These are phyloP conservation scores for Pteruthius melanotis DNA, from an alignment of 2,113 vertebrate species.

Conservation along the genomic window DNA sequence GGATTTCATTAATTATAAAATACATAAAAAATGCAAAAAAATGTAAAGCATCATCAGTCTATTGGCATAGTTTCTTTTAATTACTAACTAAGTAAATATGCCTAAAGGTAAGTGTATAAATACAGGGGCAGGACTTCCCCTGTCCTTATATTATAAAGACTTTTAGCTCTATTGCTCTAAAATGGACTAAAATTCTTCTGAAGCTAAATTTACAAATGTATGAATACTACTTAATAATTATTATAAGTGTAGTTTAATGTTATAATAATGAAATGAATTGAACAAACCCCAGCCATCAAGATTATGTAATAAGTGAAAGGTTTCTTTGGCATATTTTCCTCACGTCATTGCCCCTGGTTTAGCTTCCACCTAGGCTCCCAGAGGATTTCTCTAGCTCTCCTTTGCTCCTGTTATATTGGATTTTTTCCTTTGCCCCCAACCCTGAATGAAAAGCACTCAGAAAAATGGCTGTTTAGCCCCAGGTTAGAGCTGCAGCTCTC, in stretches of 20 bases:
- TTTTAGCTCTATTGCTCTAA: not conserved
- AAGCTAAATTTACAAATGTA: not conserved
- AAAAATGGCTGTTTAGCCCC: not conserved
- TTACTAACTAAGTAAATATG: not conserved
- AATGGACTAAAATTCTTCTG: not conserved
- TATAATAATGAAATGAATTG: not conserved
- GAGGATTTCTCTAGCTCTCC: not conserved
- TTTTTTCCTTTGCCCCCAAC: not conserved
- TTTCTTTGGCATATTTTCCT: not conserved
- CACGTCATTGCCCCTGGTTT: not conserved
- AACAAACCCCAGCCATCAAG: not conserved
- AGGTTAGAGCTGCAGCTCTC: not conserved
- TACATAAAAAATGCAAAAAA: not conserved
- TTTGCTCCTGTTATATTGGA: not conserved
- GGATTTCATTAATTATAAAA: not conserved
- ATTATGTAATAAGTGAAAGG: not conserved
- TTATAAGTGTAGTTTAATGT: not conserved
- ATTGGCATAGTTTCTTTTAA: not conserved
- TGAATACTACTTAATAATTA: not conserved
- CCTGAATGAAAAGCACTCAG: not conserved
- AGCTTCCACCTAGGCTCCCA: not conserved
- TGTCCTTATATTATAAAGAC: not conserved
- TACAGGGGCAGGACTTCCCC: not conserved
- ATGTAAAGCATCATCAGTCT: not conserved
- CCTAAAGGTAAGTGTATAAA: not conserved